phyloP scores from a whole-genome alignment of 1,140 invertebrate species.

The Ylistrum balloti region DNA sequence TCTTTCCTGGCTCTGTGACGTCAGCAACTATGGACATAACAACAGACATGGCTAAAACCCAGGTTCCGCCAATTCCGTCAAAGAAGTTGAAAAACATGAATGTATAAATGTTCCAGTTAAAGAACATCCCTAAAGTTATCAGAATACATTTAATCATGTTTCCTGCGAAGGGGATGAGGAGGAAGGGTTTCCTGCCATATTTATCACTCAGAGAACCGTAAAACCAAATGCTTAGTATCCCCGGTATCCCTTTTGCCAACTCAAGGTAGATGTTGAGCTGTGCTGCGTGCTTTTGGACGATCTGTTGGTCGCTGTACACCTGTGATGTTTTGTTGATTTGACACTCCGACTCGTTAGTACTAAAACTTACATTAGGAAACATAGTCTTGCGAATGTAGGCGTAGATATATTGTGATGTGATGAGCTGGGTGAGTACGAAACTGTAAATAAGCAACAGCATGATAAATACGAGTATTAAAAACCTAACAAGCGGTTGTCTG shows the following conservation, averaged over 20 bases:
- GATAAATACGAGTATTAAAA: neutral
- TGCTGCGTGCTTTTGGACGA: neutral
- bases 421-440: neutral
- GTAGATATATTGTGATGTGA: neutral
- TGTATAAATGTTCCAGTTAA: neutral
- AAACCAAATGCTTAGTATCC: conserved; percentile 41
- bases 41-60: neutral
- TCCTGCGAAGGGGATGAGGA: conserved; percentile 48
- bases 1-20: conserved; percentile 43
- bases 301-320: conserved; percentile 42
- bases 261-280: conserved; percentile 11
- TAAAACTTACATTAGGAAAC: conserved; percentile 30
- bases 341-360: conserved; percentile 47
- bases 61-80: neutral
- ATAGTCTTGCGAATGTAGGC: neutral
- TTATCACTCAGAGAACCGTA: conserved; percentile 52
- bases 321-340: conserved; percentile 11
- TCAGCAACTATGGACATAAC: conserved; percentile 49
- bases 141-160: neutral
- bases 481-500: neutral
- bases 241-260: conserved; percentile 44
- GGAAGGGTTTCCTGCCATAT: conserved; percentile 53
- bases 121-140: neutral
- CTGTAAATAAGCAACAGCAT: neutral
- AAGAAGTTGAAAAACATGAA: neutral